These are phyloP conservation scores for Diachasma alloeum DNA, from an alignment of 1,140 invertebrate genomes.

Conservation along the genomic window DNA sequence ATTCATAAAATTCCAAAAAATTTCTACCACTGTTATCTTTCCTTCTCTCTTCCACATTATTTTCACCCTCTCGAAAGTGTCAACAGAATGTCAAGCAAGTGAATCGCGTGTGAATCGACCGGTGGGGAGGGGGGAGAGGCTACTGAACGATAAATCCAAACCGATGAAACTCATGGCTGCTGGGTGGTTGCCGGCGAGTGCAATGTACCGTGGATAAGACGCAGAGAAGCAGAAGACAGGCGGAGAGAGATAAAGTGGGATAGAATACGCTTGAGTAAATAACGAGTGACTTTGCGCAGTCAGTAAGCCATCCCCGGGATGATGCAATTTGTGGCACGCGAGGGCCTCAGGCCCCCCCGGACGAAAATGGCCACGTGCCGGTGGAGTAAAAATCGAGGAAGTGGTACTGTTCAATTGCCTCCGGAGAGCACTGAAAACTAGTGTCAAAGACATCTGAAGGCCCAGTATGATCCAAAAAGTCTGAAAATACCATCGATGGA, in stretches of 20 bases:
- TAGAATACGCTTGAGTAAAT: conserved; percentile 31
- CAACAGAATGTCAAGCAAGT: neutral
- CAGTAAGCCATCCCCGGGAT: conserved; percentile 41
- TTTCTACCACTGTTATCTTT: no score
- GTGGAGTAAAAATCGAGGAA: no score
- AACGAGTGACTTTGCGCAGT: conserved; percentile 30
- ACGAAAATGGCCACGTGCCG: conserved; percentile 39
- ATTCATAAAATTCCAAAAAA: no score
- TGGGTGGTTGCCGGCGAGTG: conserved; percentile 6
- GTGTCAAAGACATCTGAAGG: no score
- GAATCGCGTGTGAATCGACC: neutral
- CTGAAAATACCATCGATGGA: no score
- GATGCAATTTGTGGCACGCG: conserved; percentile 57
- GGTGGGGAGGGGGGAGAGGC: neutral
- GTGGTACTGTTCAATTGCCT: no score
- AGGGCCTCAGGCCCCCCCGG: conserved; percentile 38
- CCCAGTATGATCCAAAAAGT: no score
- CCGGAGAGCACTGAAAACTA: no score
- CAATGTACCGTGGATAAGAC: conserved; percentile 24
- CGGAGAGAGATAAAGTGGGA: conserved; percentile 1
- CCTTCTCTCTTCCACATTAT: neutral
- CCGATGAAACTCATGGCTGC: conserved; percentile 13
- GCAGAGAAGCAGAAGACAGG: neutral
- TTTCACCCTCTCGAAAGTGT: neutral
- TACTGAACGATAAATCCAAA: conserved; percentile 32